Conservation (phyloP, 2,797 vertebrate genomes). For the Clarias pachynema region DNA sequence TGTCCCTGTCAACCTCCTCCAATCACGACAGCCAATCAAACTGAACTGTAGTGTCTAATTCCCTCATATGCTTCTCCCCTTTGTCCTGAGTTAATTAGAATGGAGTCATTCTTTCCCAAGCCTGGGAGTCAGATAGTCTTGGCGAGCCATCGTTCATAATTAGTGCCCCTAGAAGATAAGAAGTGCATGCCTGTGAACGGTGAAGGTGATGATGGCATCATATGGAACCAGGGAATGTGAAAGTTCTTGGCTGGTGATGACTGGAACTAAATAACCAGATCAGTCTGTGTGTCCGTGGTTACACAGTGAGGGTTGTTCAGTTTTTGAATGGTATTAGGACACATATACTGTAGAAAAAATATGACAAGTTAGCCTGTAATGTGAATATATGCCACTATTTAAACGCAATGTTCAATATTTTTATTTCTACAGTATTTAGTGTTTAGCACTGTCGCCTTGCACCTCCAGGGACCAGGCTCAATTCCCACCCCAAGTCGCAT, state of each 20-base stretch:
- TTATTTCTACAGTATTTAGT: too few relatives aligned
- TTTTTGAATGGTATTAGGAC: not conserved
- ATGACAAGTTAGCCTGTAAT: not conserved
- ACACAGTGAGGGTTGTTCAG: not conserved
- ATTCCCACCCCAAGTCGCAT: too few relatives aligned
- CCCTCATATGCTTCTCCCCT: not conserved
- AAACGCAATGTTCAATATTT: not conserved
- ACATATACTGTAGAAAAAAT: not conserved
- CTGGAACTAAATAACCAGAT: not conserved
- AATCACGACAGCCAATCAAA: not conserved
- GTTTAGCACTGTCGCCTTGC: too few relatives aligned
- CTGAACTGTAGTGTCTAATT: conserved; percentile 5
- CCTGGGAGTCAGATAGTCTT: conserved; percentile 5
- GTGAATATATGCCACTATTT: not conserved
- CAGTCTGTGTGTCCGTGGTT: not conserved
- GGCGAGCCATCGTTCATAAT: conserved; percentile 29
- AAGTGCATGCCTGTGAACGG: not conserved
- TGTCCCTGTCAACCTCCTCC: not conserved
- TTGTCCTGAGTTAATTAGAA: conserved; percentile 18
- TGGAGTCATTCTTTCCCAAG: not conserved
- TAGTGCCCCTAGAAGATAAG: conserved; percentile 9
- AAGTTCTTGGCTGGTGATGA: not conserved
- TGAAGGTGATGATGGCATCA: not conserved
- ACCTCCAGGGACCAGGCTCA: too few relatives aligned
- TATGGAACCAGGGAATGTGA: not conserved